phyloP scores from a whole-genome alignment of 2,113 vertebrate genomes.

The Cnemophilus loriae region DNA sequence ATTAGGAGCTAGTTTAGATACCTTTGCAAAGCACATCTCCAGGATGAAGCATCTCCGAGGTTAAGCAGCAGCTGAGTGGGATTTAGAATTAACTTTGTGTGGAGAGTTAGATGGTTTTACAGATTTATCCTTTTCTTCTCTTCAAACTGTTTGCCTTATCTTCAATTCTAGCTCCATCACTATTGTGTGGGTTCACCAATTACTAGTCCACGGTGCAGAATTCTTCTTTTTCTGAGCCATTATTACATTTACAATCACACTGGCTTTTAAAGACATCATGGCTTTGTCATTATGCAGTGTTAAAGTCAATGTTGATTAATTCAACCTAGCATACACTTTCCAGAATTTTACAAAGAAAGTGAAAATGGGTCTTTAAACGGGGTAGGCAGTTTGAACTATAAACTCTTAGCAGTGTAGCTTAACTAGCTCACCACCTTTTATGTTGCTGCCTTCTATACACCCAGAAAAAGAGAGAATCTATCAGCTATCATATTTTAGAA shows the following conservation, averaged over 20 bases:
- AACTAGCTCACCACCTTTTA: not conserved
- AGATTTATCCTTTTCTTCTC: not conserved
- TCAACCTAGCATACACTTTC: not conserved
- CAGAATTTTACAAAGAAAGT: not conserved
- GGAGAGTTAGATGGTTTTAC: not conserved
- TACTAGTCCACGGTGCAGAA: not conserved
- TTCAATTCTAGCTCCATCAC: not conserved
- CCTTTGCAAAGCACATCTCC: not conserved
- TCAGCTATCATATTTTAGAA: not conserved
- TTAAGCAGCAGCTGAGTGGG: not conserved
- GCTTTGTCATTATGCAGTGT: not conserved
- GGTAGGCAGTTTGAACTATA: not conserved
- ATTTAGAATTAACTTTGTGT: not conserved
- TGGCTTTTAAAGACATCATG: not conserved
- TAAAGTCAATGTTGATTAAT: not conserved
- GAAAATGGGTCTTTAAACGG: not conserved
- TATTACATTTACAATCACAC: not conserved
- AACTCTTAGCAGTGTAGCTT: not conserved
- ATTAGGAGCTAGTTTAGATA: not conserved
- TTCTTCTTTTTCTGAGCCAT: not conserved
- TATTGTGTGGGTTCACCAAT: not conserved
- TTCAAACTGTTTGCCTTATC: not conserved
- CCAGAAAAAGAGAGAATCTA: not conserved
- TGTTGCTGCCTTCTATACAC: not conserved
- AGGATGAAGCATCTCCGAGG: not conserved